Percentiles rank a stretch among this genome's conserved stretches.
phyloP scores from a whole-genome alignment of 2,888 invertebrate species.

The Azorinus chamasolen region DNA sequence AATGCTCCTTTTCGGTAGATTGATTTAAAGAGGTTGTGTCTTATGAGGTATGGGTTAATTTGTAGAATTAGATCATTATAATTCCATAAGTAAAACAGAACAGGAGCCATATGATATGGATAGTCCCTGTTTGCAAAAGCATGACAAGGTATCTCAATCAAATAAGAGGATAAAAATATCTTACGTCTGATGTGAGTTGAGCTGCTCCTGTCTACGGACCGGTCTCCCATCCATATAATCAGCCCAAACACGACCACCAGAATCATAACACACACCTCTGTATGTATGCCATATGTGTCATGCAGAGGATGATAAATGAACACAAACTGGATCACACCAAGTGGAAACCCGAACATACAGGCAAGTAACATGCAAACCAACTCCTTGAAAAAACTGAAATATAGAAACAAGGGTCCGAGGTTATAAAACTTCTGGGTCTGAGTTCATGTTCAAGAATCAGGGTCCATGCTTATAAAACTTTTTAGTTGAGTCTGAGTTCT shows the following conservation, averaged over 20 bases:
- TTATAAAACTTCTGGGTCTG: no score
- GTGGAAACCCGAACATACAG: conserved; percentile 88
- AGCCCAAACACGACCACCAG: conserved; percentile 89
- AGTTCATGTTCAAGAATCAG: no score
- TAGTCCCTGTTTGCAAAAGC: no score
- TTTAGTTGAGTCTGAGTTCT: no score
- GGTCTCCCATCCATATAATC: conserved; percentile 89
- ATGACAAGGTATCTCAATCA: no score
- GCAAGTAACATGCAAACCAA: conserved; percentile 88
- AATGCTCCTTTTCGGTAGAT: no score
- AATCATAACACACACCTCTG: conserved; percentile 91
- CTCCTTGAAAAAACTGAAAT: conserved; percentile 88
- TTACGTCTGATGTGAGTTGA: conserved; percentile 50
- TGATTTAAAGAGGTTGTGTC: no score
- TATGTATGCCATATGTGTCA: conserved; percentile 90
- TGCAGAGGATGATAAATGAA: conserved; percentile 93
- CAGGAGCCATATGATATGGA: no score
- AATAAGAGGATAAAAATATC: background rate
- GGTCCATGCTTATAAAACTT: no score
- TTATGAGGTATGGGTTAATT: no score
- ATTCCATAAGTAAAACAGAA: no score
- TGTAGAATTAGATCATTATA: no score
- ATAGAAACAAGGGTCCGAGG: conserved; percentile 5
- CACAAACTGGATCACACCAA: conserved; percentile 91
- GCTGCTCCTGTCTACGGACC: conserved; percentile 82